Conservation (phyloP, 2,113 vertebrate genomes). For the Regulus satrapa region DNA sequence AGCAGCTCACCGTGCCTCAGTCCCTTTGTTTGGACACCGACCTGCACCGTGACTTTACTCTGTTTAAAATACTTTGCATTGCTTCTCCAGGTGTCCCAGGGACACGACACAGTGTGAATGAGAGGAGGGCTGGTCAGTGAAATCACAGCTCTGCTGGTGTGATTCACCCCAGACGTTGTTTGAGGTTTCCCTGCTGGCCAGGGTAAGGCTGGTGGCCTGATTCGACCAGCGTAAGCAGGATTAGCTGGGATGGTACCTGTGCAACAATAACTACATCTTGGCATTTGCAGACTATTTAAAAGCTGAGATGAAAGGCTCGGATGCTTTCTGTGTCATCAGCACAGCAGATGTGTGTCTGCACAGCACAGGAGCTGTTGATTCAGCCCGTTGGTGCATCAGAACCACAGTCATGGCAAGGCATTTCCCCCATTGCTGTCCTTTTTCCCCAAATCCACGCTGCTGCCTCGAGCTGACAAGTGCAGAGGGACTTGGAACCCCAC, state of each 20-base stretch:
- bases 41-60: neutral
- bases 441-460: rapidly evolving
- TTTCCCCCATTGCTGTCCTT: neutral
- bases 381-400: neutral
- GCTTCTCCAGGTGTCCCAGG: neutral
- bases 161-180: neutral
- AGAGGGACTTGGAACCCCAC: neutral
- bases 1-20: rapidly evolving
- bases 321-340: neutral
- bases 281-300: neutral
- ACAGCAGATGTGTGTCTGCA: neutral
- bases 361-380: neutral
- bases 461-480: neutral
- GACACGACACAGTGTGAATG: rapidly evolving
- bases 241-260: neutral
- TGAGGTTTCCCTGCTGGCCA: neutral
- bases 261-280: neutral
- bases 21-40: neutral
- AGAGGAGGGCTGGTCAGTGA: neutral
- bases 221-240: rapidly evolving
- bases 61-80: neutral
- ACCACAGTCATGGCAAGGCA: neutral
- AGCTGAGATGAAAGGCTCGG: neutral
- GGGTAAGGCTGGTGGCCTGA: neutral
- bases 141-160: neutral